Base-by-base conservation (phyloP, 2,113 vertebrate genomes). In the Gyps fulvus region DNA sequence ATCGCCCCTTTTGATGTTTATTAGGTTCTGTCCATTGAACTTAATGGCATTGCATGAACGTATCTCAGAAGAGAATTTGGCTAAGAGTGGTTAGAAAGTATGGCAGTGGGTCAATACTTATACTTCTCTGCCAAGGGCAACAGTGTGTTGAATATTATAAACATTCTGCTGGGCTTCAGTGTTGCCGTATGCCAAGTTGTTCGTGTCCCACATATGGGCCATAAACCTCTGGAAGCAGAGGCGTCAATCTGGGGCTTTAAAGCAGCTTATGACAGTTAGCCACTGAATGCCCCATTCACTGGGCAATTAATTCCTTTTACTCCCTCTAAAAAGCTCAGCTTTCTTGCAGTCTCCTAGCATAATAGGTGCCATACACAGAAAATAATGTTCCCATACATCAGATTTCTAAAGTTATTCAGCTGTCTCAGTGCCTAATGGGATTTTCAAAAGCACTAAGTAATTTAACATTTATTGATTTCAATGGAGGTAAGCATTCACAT, bases 401-500 rank as follows among this genome's bases (percentile, higher is more conserved):
- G 40, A 89, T 95, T 91, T 87, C 59, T 80, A 11, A 80, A 92
- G 57, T 63, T 91, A 91, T 76, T 84, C 83, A 87, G 36, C 72
- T 89, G 49, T 69, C 95, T 85, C 54, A 15, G 27, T 57, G 65
- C 65, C 38, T 96, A 93, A 93, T 38, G 38, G 57, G 76, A 91
- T 94, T 92, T 89, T 87, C 86, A 82, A 79, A 96, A 54, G 83
- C 49, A 81, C 47, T 9, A 34, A 93, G 69, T 87, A 79, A 92
- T 76, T 89, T 71, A 91, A 72, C 72, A 74, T 71, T 66, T 84
- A 91, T 95, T 92, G 91, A 97, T 95, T 95, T 87, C 77, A 84
- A 11, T 45, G 66, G 57, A 84, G 54, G 83, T n/a, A 77, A 54
- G 66, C 87, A 96, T 69, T 83, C 90, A 69, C 2, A 3, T 58